Evolutionary conservation across 2,113 vertebrate species (phyloP).

Genomic region (Donacobius atricapilla): DNA sequence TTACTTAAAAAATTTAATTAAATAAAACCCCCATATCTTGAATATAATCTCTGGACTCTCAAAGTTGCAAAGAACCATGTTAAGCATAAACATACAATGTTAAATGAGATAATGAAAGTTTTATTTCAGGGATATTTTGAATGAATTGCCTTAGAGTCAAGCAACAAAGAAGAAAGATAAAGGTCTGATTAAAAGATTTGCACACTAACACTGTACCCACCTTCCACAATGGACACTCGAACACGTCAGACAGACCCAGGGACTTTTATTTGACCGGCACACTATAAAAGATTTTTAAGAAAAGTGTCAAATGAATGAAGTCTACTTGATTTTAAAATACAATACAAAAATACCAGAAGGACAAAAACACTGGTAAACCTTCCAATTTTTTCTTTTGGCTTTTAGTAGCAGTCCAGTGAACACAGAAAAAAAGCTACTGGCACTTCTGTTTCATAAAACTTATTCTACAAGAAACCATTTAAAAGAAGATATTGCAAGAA

Average conservation of each 20-base stretch:
- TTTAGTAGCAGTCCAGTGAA: not conserved
- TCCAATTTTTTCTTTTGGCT: not conserved
- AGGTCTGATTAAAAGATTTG: not conserved
- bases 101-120: not conserved
- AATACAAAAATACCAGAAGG: not conserved
- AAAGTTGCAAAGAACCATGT: not conserved
- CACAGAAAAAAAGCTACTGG: not conserved
- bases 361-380: not conserved
- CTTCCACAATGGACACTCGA: constrained; percentile 95
- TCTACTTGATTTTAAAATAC: not conserved
- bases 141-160: not conserved
- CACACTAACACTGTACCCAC: constrained; percentile 65
- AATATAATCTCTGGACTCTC: not conserved
- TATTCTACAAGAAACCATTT: not conserved
- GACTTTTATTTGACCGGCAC: constrained; percentile 98
- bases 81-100: not conserved
- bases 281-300: constrained; percentile 72
- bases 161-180: not conserved
- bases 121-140: not conserved
- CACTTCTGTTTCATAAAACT: not conserved
- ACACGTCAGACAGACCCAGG: constrained; percentile 97
- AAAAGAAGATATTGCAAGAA: not conserved
- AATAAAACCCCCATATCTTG: not conserved
- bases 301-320: not conserved
- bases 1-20: not conserved